Conservation (phyloP, 2,888 invertebrate species). For the Rhingia campestris region DNA sequence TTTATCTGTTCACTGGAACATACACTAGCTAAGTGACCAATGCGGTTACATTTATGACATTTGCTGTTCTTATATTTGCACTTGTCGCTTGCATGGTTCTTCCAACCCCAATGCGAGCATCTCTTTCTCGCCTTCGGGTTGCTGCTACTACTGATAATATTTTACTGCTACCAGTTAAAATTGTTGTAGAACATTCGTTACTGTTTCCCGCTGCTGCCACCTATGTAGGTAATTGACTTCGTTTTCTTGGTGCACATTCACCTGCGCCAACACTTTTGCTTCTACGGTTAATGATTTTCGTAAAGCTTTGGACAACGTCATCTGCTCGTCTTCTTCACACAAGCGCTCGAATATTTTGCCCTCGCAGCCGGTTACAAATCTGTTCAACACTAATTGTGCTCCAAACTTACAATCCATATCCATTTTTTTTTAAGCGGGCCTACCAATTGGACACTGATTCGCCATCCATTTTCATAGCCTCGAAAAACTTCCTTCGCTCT, state of each 20-base stretch:
- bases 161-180: constrained; percentile 6
- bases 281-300: constrained; percentile 8
- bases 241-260: too few relatives aligned
- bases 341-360: constrained; percentile 2
- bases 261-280: neutral
- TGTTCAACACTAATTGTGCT: neutral
- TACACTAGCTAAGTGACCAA: constrained; percentile 25
- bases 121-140: constrained; percentile 1
- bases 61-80: constrained; percentile 8
- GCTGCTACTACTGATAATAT: constrained; percentile 1
- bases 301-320: neutral
- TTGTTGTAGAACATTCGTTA: neutral
- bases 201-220: neutral
- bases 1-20: constrained; percentile 1
- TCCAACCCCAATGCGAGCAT: constrained; percentile 28
- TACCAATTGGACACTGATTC: constrained; percentile 15
- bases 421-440: constrained; percentile 7
- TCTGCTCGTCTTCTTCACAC: constrained; percentile 3
- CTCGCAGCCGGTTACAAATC: neutral
- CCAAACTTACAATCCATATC: constrained; percentile 20
- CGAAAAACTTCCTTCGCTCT: constrained; percentile 15
- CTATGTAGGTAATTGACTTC: constrained; percentile 23
- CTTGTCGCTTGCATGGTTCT: constrained; percentile 1
- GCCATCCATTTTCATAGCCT: neutral
- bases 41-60: constrained; percentile 7